A percentile compares a stretch with the other conserved stretches of the same genome.
Conservation (phyloP, 2,797 vertebrate species). For the Dendrocincla fuliginosa region DNA sequence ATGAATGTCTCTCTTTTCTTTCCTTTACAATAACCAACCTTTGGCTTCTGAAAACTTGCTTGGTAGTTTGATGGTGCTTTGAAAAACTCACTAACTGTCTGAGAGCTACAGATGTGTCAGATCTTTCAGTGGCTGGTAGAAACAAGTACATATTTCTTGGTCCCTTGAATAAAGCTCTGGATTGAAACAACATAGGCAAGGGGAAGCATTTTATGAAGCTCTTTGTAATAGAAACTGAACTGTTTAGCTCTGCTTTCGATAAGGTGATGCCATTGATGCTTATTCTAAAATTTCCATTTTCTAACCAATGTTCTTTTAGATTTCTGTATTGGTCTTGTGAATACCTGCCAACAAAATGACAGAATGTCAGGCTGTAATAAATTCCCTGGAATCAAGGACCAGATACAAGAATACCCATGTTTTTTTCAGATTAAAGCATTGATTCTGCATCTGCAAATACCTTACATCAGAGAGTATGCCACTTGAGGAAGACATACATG, state of each 20-base stretch:
- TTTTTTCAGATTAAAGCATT: background rate
- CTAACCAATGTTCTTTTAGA: background rate
- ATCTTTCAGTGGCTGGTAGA: background rate
- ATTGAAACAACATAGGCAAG: background rate
- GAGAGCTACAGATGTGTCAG: background rate
- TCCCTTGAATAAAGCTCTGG: conserved; percentile 1
- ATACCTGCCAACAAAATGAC: background rate
- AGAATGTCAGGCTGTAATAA: background rate
- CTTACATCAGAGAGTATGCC: fast-evolving
- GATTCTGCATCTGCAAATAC: background rate
- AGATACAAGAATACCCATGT: background rate
- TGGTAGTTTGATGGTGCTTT: background rate
- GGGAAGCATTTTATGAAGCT: background rate
- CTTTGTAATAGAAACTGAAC: background rate
- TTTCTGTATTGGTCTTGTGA: background rate
- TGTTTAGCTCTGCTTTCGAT: background rate
- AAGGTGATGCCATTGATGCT: background rate
- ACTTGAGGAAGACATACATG: background rate
- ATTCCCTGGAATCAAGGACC: background rate
- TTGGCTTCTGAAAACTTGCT: conserved; percentile 55
- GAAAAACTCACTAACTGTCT: background rate
- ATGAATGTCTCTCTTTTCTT: conserved; percentile 57
- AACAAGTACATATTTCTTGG: background rate
- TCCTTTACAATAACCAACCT: conserved; percentile 30
- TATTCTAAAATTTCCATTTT: background rate